Conservation (phyloP, 2,113 vertebrate genomes). For the Trematocara zebra region DNA sequence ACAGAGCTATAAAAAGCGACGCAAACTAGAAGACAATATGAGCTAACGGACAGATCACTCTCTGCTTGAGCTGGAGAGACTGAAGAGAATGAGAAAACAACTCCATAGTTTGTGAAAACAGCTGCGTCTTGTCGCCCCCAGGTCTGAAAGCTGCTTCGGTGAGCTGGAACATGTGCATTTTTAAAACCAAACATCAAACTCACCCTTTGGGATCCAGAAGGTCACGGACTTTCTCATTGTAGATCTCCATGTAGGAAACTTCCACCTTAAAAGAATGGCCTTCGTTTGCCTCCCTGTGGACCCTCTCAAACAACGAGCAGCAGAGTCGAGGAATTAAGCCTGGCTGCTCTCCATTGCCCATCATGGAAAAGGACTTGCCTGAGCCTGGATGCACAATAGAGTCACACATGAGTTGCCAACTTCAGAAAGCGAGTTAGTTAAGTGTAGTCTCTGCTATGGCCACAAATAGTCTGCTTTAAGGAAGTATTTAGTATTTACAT, state of each 20-base stretch:
- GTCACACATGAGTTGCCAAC: background rate
- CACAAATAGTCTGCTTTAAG: background rate
- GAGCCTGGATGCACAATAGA: slow-evolving; percentile 77
- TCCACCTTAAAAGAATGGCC: slow-evolving; percentile 93
- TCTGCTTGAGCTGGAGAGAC: background rate
- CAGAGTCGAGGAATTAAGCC: slow-evolving; percentile 96
- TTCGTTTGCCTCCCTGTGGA: slow-evolving; percentile 82
- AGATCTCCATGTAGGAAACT: slow-evolving; percentile 99
- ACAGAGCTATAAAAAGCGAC: slow-evolving; percentile 18
- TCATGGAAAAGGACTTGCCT: slow-evolving; percentile 99
- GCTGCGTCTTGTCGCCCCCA: background rate
- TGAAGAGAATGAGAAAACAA: background rate
- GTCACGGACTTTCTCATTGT: slow-evolving; percentile 98
- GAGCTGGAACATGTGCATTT: background rate
- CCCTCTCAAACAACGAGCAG: slow-evolving; percentile 93
- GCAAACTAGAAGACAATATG: background rate
- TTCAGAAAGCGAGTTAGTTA: background rate
- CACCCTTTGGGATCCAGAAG: slow-evolving; percentile 98
- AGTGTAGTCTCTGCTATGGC: background rate
- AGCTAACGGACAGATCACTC: background rate
- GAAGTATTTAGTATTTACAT: background rate
- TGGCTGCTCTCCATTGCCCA: slow-evolving; percentile 93
- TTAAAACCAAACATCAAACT: slow-evolving; percentile 46
- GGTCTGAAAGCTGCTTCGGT: background rate
- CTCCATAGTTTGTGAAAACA: background rate